Conservation (phyloP, 1,140 invertebrate genomes). For the Drosophila willistoni region DNA sequence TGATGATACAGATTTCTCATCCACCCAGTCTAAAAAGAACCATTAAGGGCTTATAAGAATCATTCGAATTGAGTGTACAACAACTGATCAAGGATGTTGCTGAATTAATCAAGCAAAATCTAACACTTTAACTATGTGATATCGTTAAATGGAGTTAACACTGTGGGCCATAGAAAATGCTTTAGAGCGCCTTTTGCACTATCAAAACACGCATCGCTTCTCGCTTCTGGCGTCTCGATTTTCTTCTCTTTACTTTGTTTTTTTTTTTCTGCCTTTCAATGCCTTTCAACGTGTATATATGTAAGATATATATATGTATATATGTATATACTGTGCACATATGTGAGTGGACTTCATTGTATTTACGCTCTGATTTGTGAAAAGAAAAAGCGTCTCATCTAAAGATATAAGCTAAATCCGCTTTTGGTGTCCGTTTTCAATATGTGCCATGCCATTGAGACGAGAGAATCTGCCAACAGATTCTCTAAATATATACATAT, state of each 20-base stretch:
- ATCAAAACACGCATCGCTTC: constrained; percentile 57
- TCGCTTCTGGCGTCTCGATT: constrained; percentile 27
- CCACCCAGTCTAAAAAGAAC: too few relatives aligned
- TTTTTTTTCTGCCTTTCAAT: constrained; percentile 33
- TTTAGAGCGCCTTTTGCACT: constrained; percentile 53
- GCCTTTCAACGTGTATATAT: constrained; percentile 33
- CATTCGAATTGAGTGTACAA: too few relatives aligned
- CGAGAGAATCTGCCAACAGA: constrained; percentile 40
- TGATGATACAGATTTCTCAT: too few relatives aligned
- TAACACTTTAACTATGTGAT: too few relatives aligned
- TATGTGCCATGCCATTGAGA: constrained; percentile 74
- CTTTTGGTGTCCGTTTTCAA: constrained; percentile 60
- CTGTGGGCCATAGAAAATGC: constrained; percentile 45
- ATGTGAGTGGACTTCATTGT: constrained; percentile 68
- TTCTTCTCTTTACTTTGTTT: constrained; percentile 27
- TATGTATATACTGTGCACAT: constrained; percentile 14
- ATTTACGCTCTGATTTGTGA: constrained; percentile 78
- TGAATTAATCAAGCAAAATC: too few relatives aligned
- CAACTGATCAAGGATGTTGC: too few relatives aligned
- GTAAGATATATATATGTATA: constrained; percentile 21
- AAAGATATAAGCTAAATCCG: constrained; percentile 61
- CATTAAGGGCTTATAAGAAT: too few relatives aligned
- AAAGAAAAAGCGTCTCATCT: constrained; percentile 56
- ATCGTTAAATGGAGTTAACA: not conserved
- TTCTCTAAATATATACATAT: constrained; percentile 31